Percentiles rank a stretch among this genome's conserved stretches.
Conservation (phyloP, 1,140 invertebrate genomes). For the Sogatella furcifera region DNA sequence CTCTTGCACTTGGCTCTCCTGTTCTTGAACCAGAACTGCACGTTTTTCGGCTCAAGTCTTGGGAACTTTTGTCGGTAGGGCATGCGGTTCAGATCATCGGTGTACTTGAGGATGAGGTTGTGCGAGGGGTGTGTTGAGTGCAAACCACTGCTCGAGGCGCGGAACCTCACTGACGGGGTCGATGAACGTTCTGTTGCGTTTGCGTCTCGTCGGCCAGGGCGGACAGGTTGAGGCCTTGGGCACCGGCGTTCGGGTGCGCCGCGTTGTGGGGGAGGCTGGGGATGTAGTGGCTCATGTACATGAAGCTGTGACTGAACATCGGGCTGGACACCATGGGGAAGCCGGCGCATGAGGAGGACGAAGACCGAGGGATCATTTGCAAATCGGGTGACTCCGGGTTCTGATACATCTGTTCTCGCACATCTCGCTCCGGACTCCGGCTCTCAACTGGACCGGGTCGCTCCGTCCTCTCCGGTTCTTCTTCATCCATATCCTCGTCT, state of each 20-base stretch:
- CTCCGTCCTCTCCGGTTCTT: conserved; percentile 33
- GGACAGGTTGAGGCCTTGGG: conserved; percentile 23
- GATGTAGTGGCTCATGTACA: conserved; percentile 85
- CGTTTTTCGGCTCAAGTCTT: conserved; percentile 91
- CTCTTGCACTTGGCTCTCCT: conserved; percentile 91
- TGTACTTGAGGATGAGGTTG: conserved; percentile 92
- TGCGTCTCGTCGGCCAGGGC: conserved; percentile 64
- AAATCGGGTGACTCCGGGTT: conserved; percentile 26
- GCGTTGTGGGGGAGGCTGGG: conserved; percentile 39
- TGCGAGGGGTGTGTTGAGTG: conserved; percentile 96
- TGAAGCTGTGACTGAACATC: conserved; percentile 66
- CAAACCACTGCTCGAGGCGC: conserved; percentile 91
- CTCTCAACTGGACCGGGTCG: conserved; percentile 22
- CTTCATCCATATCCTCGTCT: conserved; percentile 34
- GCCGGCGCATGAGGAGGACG: conserved; percentile 38
- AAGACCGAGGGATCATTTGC: conserved; percentile 30
- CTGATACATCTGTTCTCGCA: conserved; percentile 21
- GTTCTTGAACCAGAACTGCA: conserved; percentile 97
- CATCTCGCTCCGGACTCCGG: conserved; percentile 22
- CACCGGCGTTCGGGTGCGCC: conserved; percentile 32
- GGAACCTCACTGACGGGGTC: conserved; percentile 97
- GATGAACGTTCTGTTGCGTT: conserved; percentile 95
- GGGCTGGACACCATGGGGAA: conserved; percentile 72
- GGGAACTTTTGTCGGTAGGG: conserved; percentile 94
- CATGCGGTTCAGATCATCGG: conserved; percentile 90